Evolutionary conservation across 2,113 vertebrate genomes (phyloP).

Genomic region (Amblyornis subalaris): DNA sequence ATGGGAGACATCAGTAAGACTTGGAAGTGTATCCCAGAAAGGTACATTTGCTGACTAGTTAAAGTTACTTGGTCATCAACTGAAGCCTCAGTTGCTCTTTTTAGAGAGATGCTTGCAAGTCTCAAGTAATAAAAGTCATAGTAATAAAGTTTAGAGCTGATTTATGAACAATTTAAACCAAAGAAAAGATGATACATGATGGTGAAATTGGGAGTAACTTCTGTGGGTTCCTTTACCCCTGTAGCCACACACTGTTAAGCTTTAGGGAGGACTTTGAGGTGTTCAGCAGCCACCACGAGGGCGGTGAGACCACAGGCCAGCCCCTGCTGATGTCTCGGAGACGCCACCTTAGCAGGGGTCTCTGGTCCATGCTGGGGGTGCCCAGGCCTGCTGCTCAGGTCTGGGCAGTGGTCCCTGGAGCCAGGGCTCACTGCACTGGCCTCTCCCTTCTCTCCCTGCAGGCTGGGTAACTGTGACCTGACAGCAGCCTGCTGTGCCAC

Average conservation of each 20-base stretch:
- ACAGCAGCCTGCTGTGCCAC: slow-evolving; percentile 61
- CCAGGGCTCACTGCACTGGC: not conserved
- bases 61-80: not conserved
- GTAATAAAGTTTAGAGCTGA: not conserved
- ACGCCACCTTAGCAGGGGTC: not conserved
- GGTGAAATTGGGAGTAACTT: not conserved
- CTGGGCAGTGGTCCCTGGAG: not conserved
- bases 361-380: not conserved
- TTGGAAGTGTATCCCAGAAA: not conserved
- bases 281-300: not conserved
- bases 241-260: not conserved
- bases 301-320: not conserved
- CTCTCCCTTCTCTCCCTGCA: not conserved
- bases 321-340: not conserved
- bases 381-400: rapidly evolving
- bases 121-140: not conserved
- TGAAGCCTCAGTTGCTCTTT: not conserved
- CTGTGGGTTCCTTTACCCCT: not conserved
- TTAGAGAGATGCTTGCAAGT: not conserved
- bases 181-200: not conserved
- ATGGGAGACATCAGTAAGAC: not conserved
- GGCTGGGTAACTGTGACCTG: slow-evolving; percentile 68
- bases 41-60: not conserved
- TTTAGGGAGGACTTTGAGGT: not conserved
- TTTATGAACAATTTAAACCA: not conserved